Base-by-base conservation (phyloP, 2,888 invertebrate species). In the Philopedon plagiatum region DNA sequence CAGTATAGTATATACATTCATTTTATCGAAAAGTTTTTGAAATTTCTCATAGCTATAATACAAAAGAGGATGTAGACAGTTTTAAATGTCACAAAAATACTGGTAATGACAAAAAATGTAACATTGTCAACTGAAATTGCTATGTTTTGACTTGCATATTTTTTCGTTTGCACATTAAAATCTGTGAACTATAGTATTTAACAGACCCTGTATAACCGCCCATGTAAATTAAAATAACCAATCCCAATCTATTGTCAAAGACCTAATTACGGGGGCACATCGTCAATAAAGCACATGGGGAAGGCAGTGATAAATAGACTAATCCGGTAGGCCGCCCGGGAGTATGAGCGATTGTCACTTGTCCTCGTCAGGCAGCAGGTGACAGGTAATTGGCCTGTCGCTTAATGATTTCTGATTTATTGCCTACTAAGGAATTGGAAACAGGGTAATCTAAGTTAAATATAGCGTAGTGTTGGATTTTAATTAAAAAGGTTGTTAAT, bases 341-440 rank as follows among this genome's bases (percentile, higher is more conserved):
- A 23, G 57, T 57, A 29, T 54, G 51, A 46, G 46, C 46, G 46
- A 54, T 54, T 54, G 51, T 54, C 29, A 57, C 57, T 57, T 44
- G 49, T 44, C 49, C 32, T 44, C 32, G 44, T 49, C 62, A 62
- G 62, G 44, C 49, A 46, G 29, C 62, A 62, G 62, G 74, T 79
- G 78, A 79, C 79, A 79, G 78, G 78, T 80, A 80, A 81, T 80
- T 81, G 79, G 80, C 78, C 79, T 79, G 80, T 81, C 81, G 80
- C 79, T 77, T 81, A 81, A 81, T 81, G 80, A 81, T 81, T 79
- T 78, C 80, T 80, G 80, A 81, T 81, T 81, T 81, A 81, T 81
- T 78, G 51, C 29, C 29, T 54, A 29, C 15, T 29, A 29, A 54
- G 51, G 29, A 29, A 54, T 54, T 15, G 15, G 29, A 54, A 54